These are phyloP conservation scores for Pseudotriccus pelzelni DNA, from an alignment of 2,797 vertebrate genomes.

Conservation along the genomic window DNA sequence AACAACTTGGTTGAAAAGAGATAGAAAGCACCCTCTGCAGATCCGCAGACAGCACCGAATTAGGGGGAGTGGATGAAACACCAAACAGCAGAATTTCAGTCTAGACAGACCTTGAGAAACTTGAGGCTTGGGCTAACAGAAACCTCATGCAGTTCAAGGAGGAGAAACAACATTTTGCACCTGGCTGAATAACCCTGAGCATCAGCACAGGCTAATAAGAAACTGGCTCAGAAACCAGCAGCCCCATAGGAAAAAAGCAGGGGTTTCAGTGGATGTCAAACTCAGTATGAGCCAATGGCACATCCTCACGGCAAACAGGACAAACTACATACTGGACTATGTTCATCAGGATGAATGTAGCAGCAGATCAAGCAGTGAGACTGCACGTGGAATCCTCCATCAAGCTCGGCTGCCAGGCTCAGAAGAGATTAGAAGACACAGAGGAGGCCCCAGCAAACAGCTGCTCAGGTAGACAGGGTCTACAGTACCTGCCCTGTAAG, in stretches of 20 bases:
- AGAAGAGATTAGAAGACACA: not conserved
- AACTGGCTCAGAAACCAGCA: not conserved
- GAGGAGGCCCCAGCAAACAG: not conserved
- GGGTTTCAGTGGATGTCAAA: not conserved
- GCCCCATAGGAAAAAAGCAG: not conserved
- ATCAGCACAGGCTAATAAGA: not conserved
- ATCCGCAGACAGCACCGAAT: not conserved
- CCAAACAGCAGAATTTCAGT: not conserved
- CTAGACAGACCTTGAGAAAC: not conserved
- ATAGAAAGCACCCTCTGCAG: not conserved
- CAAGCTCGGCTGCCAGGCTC: not conserved
- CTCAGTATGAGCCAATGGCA: not conserved
- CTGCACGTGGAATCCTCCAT: not conserved
- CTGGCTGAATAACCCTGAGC: not conserved
- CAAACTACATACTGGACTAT: not conserved
- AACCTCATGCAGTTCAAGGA: not conserved
- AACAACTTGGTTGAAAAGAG: not conserved
- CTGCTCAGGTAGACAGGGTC: not conserved
- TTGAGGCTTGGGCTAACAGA: not conserved
- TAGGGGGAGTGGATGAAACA: not conserved
- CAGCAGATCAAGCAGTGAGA: not conserved
- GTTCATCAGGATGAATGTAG: accelerated
- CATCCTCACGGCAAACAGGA: not conserved
- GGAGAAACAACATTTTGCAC: not conserved
- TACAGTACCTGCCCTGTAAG: not conserved